Conservation (phyloP, 2,888 invertebrate genomes). For the Ormyrus pomaceus region DNA sequence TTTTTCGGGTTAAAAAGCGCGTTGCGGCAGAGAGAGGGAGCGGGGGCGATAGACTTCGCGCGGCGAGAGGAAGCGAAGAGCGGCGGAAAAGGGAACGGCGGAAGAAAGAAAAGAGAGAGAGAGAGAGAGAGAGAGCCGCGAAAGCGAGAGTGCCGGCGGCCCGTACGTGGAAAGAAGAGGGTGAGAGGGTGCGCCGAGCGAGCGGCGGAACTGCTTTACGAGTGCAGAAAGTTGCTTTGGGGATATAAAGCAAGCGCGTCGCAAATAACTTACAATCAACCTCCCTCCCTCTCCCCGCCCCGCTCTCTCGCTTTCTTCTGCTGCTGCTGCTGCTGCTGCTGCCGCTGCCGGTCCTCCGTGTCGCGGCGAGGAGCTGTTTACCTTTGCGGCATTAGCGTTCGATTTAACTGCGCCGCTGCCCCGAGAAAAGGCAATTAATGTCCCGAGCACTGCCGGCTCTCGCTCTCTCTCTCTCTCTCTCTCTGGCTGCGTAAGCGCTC, state of each 20-base stretch:
- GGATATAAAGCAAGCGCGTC: conserved; percentile 74
- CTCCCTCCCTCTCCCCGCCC: conserved; percentile 45
- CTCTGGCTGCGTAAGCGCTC: no score
- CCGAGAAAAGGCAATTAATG: conserved; percentile 29
- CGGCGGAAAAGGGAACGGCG: background rate
- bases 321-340: conserved; percentile 22
- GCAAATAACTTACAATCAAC: conserved; percentile 76
- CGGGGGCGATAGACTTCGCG: no score
- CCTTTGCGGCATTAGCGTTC: conserved; percentile 63
- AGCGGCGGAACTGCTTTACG: conserved; percentile 70
- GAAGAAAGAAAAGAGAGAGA: conserved; percentile 34
- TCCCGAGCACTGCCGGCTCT: background rate
- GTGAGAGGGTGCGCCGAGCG: conserved; percentile 56
- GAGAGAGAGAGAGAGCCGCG: conserved; percentile 29
- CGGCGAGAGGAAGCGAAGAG: conserved; percentile 9
- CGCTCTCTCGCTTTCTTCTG: conserved; percentile 52
- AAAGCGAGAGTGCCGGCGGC: conserved; percentile 48
- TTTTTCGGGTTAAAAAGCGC: conserved; percentile 45
- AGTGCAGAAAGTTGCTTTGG: conserved; percentile 74
- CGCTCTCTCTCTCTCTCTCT: background rate
- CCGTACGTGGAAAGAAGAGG: conserved; percentile 56
- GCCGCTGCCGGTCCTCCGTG: background rate
- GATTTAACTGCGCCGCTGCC: conserved; percentile 52
- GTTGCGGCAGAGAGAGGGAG: background rate
- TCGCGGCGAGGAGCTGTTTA: conserved; percentile 58